Evolutionary conservation across 2,797 vertebrate genomes (phyloP).

Genomic region (Manis pentadactyla): DNA sequence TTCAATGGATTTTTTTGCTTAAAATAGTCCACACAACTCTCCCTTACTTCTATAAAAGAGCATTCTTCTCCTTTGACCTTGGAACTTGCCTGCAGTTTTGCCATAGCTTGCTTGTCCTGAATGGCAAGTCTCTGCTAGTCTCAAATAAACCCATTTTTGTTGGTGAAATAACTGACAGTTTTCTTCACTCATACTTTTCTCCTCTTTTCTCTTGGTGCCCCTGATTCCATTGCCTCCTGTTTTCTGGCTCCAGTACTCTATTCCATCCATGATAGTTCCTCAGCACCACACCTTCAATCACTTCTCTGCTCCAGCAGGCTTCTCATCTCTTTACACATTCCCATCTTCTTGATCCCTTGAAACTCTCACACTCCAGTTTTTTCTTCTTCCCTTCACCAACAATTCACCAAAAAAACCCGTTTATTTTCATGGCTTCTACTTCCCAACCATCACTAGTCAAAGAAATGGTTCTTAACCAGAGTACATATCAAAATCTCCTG

Average conservation of each 20-base stretch:
- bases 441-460: background rate
- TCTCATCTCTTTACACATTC: background rate
- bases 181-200: constrained; percentile 6
- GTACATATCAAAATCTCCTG: background rate
- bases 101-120: too few relatives aligned
- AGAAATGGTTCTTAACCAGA: constrained; percentile 33
- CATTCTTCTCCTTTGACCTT: too few relatives aligned
- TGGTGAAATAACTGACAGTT: background rate
- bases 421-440: constrained; percentile 10
- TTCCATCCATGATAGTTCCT: background rate
- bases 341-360: background rate
- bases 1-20: too few relatives aligned
- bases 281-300: background rate
- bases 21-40: too few relatives aligned
- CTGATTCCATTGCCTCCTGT: background rate
- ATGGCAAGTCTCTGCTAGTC: too few relatives aligned
- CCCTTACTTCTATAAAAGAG: too few relatives aligned
- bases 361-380: background rate
- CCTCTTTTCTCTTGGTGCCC: background rate
- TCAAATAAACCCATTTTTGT: too few relatives aligned
- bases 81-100: too few relatives aligned
- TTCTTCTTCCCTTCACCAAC: constrained; percentile 6
- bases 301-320: background rate
- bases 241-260: background rate
- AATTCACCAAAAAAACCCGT: background rate